These are phyloP conservation scores for Brachionus calyciflorus DNA, from an alignment of 1,140 invertebrate genomes.

Conservation along the genomic window DNA sequence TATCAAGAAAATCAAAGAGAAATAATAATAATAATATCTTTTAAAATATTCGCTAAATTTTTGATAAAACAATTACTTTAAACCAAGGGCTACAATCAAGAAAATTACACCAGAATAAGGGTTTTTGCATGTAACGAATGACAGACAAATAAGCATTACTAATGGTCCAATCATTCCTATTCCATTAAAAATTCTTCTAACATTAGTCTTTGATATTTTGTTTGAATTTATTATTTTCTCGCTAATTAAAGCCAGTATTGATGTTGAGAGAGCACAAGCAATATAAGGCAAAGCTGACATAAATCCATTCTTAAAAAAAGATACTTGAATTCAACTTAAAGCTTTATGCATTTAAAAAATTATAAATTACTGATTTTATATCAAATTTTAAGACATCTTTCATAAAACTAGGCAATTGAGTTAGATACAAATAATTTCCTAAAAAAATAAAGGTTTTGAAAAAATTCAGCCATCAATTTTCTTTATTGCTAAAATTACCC, in stretches of 20 bases:
- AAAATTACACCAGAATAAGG: constrained; percentile 1
- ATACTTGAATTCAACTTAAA: too few species aligned
- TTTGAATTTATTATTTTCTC: neutral
- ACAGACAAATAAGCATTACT: neutral
- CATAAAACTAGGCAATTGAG: constrained; percentile 59
- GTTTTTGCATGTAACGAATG: constrained; percentile 2
- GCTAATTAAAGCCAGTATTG: neutral
- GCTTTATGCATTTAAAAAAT: constrained; percentile 32
- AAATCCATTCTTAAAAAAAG: constrained; percentile 1
- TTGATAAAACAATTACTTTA: neutral
- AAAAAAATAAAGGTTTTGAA: too few species aligned
- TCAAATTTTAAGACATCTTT: constrained; percentile 54
- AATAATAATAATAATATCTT: neutral
- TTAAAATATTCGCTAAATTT: too few species aligned
- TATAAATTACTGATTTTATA: constrained; percentile 53
- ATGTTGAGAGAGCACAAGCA: neutral
- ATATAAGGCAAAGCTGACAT: constrained; percentile 38
- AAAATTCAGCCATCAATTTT: too few species aligned
- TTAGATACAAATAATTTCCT: constrained; percentile 75
- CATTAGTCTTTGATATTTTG: neutral
- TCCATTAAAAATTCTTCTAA: constrained; percentile 16
- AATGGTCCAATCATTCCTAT: constrained; percentile 15
- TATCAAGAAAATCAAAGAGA: too few species aligned
- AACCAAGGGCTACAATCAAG: neutral
- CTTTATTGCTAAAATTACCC: constrained; percentile 62